Conservation (phyloP, 2,888 invertebrate species). For the Drosophila seclusa region DNA sequence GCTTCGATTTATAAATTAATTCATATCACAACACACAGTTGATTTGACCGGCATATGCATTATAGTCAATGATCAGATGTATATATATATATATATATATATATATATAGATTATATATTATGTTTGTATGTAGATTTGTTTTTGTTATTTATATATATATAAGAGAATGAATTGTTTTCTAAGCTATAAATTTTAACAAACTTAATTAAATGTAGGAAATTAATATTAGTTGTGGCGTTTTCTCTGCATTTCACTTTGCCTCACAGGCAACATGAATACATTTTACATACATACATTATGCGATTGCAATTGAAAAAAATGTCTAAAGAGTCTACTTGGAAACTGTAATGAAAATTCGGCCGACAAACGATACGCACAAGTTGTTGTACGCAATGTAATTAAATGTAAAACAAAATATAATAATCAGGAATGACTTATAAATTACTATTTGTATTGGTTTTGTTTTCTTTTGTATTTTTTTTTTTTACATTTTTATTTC, state of each 20-base stretch:
- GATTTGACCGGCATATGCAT: slow-evolving; percentile 68
- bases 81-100: slow-evolving; percentile 27
- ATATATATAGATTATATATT: slow-evolving; percentile 33
- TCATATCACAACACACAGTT: slow-evolving; percentile 80
- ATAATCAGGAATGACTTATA: slow-evolving; percentile 74
- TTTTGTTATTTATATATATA: slow-evolving; percentile 29
- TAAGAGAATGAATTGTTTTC: slow-evolving; percentile 61
- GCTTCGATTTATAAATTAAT: slow-evolving; percentile 72
- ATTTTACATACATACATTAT: slow-evolving; percentile 37
- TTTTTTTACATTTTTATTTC: slow-evolving; percentile 22
- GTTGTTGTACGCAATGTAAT: background rate
- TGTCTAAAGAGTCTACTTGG: slow-evolving; percentile 8
- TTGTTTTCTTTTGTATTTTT: slow-evolving; percentile 40
- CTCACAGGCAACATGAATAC: slow-evolving; percentile 63
- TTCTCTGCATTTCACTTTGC: slow-evolving; percentile 43
- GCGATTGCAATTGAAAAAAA: slow-evolving; percentile 8
- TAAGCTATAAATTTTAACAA: slow-evolving; percentile 75
- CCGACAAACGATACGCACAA: slow-evolving; percentile 19
- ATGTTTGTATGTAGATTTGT: slow-evolving; percentile 32
- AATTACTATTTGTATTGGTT: slow-evolving; percentile 49
- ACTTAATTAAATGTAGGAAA: slow-evolving; percentile 75
- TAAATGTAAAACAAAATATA: slow-evolving; percentile 48
- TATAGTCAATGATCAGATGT: slow-evolving; percentile 44
- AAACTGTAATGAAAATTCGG: slow-evolving; percentile 20
- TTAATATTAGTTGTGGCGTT: slow-evolving; percentile 76